Evolutionary conservation across 2,113 vertebrate species (phyloP).

Genomic region (Thymallus thymallus): DNA sequence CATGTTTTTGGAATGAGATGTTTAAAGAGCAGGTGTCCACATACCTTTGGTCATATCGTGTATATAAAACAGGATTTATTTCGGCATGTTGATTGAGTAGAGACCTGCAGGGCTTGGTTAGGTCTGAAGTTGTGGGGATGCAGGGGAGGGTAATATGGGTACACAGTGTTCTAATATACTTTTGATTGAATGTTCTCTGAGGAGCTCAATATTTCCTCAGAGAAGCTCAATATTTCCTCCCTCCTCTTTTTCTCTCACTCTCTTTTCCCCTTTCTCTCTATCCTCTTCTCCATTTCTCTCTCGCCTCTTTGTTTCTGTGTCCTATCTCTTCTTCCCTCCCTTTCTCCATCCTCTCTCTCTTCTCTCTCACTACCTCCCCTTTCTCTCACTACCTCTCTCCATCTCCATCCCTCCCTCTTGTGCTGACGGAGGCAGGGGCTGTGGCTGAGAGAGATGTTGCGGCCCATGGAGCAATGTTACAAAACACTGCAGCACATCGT

Average conservation of each 20-base stretch:
- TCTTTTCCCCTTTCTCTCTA: constrained; percentile 32
- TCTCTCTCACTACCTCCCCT: not conserved
- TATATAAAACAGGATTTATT: not conserved
- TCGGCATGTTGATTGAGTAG: too few species aligned
- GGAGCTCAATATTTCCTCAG: not conserved
- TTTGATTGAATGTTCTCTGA: not conserved
- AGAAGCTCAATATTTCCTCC: not conserved
- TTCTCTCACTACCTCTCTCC: not conserved
- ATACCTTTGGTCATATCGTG: too few species aligned
- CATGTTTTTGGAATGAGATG: too few species aligned
- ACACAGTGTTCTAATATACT: not conserved
- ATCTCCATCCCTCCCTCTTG: not conserved
- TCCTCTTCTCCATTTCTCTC: constrained; percentile 11
- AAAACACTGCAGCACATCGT: constrained; percentile 50
- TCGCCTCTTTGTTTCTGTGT: not conserved
- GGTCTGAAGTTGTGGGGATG: not conserved
- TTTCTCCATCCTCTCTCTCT: not conserved
- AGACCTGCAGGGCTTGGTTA: not conserved
- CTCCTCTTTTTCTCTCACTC: not conserved
- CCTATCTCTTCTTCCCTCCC: not conserved
- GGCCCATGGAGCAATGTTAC: constrained; percentile 39
- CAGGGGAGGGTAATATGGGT: not conserved
- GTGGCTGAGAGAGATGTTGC: constrained; percentile 25
- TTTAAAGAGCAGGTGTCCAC: too few species aligned
- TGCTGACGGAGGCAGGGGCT: constrained; percentile 35